phyloP scores from a whole-genome alignment of 2,113 vertebrate species.

The Dipodomys merriami region DNA sequence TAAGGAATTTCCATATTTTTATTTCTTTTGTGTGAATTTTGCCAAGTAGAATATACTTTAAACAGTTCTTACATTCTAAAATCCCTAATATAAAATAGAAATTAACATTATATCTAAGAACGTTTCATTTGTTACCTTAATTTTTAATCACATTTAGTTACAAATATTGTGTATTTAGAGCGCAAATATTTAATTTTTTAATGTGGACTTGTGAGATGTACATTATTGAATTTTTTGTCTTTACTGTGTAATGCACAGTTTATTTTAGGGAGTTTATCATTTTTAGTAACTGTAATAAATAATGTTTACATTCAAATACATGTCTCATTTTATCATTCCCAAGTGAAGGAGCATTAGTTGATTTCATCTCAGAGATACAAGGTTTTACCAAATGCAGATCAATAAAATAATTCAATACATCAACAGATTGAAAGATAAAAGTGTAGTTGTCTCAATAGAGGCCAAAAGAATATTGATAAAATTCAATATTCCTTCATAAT shows the following conservation, averaged over 20 bases:
- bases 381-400: too few relatives aligned
- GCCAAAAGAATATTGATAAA: background rate
- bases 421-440: background rate
- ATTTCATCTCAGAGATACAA: too few relatives aligned
- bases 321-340: background rate
- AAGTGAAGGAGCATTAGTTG: too few relatives aligned
- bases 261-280: background rate
- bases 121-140: background rate
- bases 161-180: background rate
- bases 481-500: background rate
- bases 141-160: conserved; percentile 45
- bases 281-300: background rate
- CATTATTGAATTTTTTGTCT: conserved; percentile 6
- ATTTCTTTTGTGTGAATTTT: too few relatives aligned
- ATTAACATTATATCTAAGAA: too few relatives aligned
- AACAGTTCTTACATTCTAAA: too few relatives aligned
- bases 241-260: background rate
- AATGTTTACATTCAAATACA: background rate
- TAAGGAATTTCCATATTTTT: too few relatives aligned
- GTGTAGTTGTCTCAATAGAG: background rate
- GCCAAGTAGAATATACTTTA: too few relatives aligned
- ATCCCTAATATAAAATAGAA: too few relatives aligned
- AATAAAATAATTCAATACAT: too few relatives aligned
- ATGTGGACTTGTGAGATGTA: background rate
- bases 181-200: conserved; percentile 12